Evolutionary conservation across 2,888 invertebrate species (phyloP).

Genomic region (Melanargia galathea): DNA sequence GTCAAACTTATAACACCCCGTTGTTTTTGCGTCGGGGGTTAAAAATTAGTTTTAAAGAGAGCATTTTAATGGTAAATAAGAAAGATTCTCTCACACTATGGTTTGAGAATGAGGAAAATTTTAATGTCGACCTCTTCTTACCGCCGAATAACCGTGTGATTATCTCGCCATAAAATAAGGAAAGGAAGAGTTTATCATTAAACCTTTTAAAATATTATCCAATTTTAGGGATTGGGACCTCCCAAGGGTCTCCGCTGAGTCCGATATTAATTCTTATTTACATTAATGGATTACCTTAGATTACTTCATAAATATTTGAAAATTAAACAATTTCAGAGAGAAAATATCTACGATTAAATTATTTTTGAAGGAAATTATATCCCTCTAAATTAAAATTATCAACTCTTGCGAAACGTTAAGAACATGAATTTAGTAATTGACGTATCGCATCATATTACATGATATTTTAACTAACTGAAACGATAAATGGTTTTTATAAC

Average conservation of each 20-base stretch:
- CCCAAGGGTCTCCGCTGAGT: slow-evolving; percentile 18
- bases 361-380: too few relatives aligned
- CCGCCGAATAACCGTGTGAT: background rate
- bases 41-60: too few relatives aligned
- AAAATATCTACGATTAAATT: background rate
- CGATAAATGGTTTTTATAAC: too few relatives aligned
- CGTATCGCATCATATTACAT: too few relatives aligned
- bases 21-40: too few relatives aligned
- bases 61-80: too few relatives aligned
- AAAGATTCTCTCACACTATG: too few relatives aligned
- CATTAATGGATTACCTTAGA: slow-evolving; percentile 21
- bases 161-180: slow-evolving; percentile 1
- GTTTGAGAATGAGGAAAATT: background rate
- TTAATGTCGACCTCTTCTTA: background rate
- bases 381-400: too few relatives aligned
- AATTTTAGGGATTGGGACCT: slow-evolving; percentile 22
- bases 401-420: too few relatives aligned
- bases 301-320: slow-evolving; percentile 7
- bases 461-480: too few relatives aligned
- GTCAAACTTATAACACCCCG: too few relatives aligned
- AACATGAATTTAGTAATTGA: too few relatives aligned
- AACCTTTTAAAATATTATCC: slow-evolving; percentile 29
- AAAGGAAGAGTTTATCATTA: slow-evolving; percentile 18
- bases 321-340: background rate
- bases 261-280: slow-evolving; percentile 24